A percentile compares a stretch with the other conserved stretches of the same genome.
phyloP scores from a whole-genome alignment of 2,797 vertebrate species.

The Acanthiza pusilla region DNA sequence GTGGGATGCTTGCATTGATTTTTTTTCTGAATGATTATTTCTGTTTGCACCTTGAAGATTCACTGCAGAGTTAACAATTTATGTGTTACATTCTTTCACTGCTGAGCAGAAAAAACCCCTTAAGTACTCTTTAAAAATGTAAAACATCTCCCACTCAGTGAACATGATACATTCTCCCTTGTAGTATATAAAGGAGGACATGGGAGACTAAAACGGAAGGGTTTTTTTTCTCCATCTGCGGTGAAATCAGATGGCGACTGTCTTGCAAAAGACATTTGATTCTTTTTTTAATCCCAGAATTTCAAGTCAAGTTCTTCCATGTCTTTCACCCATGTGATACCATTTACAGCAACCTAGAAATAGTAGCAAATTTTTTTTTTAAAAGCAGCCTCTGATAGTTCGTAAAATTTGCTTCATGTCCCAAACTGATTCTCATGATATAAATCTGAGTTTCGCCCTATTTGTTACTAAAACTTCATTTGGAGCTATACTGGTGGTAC shows the following conservation, averaged over 20 bases:
- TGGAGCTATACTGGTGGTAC: background rate
- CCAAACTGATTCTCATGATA: background rate
- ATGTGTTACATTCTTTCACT: background rate
- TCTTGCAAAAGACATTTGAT: background rate
- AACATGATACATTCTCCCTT: background rate
- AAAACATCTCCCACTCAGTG: background rate
- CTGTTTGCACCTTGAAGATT: constrained; percentile 1
- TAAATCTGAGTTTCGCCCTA: background rate
- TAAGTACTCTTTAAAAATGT: background rate
- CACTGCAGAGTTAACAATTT: background rate
- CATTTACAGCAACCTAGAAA: background rate
- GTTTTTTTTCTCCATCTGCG: background rate
- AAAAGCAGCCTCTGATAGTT: background rate
- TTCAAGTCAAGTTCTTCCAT: background rate
- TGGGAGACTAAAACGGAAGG: background rate
- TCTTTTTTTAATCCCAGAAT: background rate
- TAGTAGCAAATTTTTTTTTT: background rate
- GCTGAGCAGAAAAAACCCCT: background rate
- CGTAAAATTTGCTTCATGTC: background rate
- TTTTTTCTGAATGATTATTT: background rate
- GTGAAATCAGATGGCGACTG: background rate
- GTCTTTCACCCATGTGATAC: background rate
- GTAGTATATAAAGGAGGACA: background rate
- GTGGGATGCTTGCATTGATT: background rate
- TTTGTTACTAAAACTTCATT: background rate